Evolutionary conservation across 1,140 invertebrate genomes (phyloP), one percentile per base, ranked within the genome.

Genomic region (Apolygus lucorum): DNA sequence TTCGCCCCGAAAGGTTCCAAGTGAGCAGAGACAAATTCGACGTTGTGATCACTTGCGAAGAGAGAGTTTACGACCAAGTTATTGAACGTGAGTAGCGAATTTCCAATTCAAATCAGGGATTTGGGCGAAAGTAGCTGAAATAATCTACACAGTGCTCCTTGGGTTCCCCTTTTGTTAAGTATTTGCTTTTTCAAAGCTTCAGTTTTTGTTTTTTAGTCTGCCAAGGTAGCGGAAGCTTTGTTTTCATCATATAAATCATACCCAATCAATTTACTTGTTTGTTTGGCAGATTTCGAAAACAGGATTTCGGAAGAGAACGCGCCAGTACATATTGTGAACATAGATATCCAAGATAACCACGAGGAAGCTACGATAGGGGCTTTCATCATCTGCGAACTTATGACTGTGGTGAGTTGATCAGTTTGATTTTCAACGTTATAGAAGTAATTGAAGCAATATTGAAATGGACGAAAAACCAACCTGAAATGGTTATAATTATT

Each of bases 281-380:
- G 4, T 59, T 13, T 72, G 73, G 4, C 66, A 74, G 74, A 72
- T 68, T 72, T 74, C 14, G 70, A 71, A 25, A 72, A 66, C 54
- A 63, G 73, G 29, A n/a, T 66, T 49, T 88, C 88, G 1, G 83
- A 86, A 67, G 85, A 88, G 70, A 92, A 90, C 79, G 87, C 90
- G 67, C 90, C 92, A 8, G 94, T 94, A 1, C 98, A 99, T 83
- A 86, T 99, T 14, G 91, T 99, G 27, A 99, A 99, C 79, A 91
- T 99, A 74, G 96, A 99, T 77, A 98, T 99, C 78, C 94, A 96
- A 79, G 98, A 99, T 83, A 99, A 99, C 81, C 95, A 99, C 71
- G 97, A 99, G 82, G 98, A 99, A 79, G 97, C 97, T 0, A 96
- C 96, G n/a, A 90, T 99, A 76, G 98, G 98, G 71, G 97, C 97